phyloP scores from a whole-genome alignment of 2,888 invertebrate species.

The Parascotia fuliginaria region DNA sequence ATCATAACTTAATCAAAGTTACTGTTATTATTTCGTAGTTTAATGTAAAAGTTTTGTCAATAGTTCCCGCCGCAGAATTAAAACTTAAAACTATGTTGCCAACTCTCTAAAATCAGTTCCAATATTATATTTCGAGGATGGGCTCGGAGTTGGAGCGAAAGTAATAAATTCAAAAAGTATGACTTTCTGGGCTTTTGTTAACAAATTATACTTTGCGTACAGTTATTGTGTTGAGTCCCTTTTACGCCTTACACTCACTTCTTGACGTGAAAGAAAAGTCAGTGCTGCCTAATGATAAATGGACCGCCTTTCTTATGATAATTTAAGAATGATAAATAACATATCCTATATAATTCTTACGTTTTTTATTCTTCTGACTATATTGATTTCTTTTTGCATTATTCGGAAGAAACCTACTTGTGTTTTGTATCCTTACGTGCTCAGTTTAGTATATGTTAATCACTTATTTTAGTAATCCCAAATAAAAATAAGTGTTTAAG shows the following conservation, averaged over 20 bases:
- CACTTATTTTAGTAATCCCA: too few species aligned
- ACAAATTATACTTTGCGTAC: constrained; percentile 57
- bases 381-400: constrained; percentile 30
- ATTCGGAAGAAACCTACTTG: constrained; percentile 34
- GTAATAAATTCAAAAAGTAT: constrained; percentile 63
- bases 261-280: constrained; percentile 62
- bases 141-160: constrained; percentile 41
- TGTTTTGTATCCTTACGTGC: constrained; percentile 28
- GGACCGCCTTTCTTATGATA: constrained; percentile 67
- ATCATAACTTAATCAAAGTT: constrained; percentile 16
- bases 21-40: constrained; percentile 12
- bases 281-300: constrained; percentile 72
- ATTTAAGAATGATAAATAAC: constrained; percentile 69
- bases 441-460: too few species aligned
- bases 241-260: constrained; percentile 55
- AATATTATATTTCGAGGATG: constrained; percentile 33
- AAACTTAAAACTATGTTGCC: constrained; percentile 22
- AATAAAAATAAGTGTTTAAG: too few species aligned
- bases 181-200: constrained; percentile 61
- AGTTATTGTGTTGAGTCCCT: constrained; percentile 50
- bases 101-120: constrained; percentile 14
- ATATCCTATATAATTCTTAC: constrained; percentile 40
- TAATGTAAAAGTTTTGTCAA: constrained; percentile 31
- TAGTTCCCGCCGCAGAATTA: constrained; percentile 18
- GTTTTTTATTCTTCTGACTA: constrained; percentile 37